phyloP scores from a whole-genome alignment of 2,888 invertebrate genomes.

The Drosophila suboccidentalis region DNA sequence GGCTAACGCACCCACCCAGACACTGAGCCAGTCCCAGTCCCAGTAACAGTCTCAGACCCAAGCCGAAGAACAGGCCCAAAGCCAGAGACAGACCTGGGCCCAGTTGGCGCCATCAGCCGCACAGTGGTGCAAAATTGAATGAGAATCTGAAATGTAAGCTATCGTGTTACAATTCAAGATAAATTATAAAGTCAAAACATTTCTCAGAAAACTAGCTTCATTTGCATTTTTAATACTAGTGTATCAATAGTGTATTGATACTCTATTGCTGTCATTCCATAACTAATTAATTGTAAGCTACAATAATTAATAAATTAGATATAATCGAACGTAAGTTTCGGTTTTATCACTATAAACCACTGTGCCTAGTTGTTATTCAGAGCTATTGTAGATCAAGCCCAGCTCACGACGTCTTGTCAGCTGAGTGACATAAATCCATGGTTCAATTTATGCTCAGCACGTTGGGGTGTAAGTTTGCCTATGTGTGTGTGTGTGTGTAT shows the following conservation, averaged over 20 bases:
- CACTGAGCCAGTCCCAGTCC: conserved; percentile 20
- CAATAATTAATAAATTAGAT: not conserved
- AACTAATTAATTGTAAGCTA: not conserved
- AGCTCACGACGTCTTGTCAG: conserved; percentile 57
- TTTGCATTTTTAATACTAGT: no score
- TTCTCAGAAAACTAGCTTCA: no score
- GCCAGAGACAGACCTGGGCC: conserved; percentile 4
- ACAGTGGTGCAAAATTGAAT: conserved; percentile 1
- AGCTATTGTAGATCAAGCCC: conserved; percentile 60
- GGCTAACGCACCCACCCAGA: conserved; percentile 66
- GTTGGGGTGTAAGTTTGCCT: conserved; percentile 41
- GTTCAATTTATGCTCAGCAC: conserved; percentile 76
- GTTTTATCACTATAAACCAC: conserved; percentile 15
- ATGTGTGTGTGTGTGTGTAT: conserved; percentile 13
- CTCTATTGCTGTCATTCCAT: no score
- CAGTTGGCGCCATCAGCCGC: conserved; percentile 5
- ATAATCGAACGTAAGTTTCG: not conserved
- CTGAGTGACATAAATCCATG: conserved; percentile 81
- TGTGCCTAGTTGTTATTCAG: conserved; percentile 36
- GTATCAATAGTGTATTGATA: no score
- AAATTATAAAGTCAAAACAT: no score
- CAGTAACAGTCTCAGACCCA: not conserved
- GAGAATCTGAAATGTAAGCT: not conserved
- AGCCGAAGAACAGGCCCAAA: not conserved
- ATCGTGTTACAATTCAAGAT: no score